Evolutionary conservation across 2,888 invertebrate genomes (phyloP).

Genomic region (Coelopa pilipes): DNA sequence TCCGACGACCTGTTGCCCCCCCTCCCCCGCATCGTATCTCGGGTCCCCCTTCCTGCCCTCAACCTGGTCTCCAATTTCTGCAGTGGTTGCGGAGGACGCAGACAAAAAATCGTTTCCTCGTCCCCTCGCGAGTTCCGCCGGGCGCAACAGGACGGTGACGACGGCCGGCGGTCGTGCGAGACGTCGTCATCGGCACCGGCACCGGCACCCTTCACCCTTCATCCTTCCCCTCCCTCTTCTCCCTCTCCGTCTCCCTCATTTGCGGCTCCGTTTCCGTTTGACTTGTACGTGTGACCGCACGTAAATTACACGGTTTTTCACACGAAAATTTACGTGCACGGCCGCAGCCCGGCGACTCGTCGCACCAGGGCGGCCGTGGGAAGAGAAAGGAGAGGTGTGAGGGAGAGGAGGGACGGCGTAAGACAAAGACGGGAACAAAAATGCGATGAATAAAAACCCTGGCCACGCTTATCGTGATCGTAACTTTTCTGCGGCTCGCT

Average conservation of each 20-base stretch:
- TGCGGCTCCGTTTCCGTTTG: constrained; percentile 47
- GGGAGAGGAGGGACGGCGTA: not conserved
- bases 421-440: no score
- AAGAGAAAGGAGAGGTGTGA: not conserved
- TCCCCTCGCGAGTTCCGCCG: not conserved
- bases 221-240: not conserved
- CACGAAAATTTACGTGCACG: constrained; percentile 33
- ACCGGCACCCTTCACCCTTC: not conserved
- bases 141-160: constrained; percentile 3
- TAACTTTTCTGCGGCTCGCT: constrained; percentile 32
- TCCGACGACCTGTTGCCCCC: not conserved
- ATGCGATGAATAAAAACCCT: constrained; percentile 16
- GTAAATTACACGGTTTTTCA: constrained; percentile 34
- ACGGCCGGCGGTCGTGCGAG: not conserved
- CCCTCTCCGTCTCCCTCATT: constrained; percentile 6
- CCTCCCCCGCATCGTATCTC: no score
- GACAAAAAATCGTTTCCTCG: no score
- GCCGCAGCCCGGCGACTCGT: not conserved
- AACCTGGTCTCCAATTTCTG: not conserved
- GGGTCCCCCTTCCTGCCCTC: not conserved
- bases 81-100: not conserved
- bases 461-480: constrained; percentile 35
- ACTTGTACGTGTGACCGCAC: constrained; percentile 42
- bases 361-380: not conserved
- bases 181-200: not conserved